Evolutionary conservation across 53 echinoderm and acorn worm genomes (phyloP).

Genomic region (Actinopyga echinites): DNA sequence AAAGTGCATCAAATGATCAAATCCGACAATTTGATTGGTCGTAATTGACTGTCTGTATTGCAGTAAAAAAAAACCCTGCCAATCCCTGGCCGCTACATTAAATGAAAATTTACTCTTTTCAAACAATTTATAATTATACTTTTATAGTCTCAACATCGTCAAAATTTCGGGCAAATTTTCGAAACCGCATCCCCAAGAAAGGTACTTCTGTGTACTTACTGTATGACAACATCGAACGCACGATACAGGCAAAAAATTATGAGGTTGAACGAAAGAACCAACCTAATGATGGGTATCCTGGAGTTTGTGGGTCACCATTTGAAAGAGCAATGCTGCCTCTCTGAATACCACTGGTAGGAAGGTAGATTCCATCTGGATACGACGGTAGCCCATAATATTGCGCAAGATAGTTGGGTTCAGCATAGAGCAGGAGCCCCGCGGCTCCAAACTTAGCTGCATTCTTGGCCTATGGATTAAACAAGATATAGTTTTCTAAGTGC

Average conservation of each 20-base stretch:
- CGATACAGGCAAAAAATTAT: too few species aligned
- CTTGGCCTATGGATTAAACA: constrained; percentile 3
- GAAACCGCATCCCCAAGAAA: too few species aligned
- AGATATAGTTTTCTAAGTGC: background rate
- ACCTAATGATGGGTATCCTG: constrained; percentile 38
- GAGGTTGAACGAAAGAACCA: background rate
- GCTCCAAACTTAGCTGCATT: constrained; percentile 24
- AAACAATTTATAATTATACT: background rate
- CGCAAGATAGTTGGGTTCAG: constrained; percentile 27
- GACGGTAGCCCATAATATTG: background rate
- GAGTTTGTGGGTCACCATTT: constrained; percentile 32
- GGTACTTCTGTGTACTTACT: too few species aligned
- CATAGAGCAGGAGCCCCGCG: constrained; percentile 5
- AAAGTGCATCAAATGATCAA: too few species aligned
- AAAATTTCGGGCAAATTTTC: background rate
- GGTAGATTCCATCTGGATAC: constrained; percentile 26
- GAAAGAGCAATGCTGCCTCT: constrained; percentile 5
- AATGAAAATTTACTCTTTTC: too few species aligned
- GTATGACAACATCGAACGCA: too few species aligned
- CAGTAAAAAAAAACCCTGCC: too few species aligned
- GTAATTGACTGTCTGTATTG: too few species aligned
- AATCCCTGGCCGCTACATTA: too few species aligned
- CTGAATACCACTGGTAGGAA: constrained; percentile 13
- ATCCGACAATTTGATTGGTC: too few species aligned
- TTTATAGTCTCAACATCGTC: background rate